These are phyloP conservation scores for Macropodus opercularis DNA, from an alignment of 2,797 vertebrate genomes.

Conservation along the genomic window DNA sequence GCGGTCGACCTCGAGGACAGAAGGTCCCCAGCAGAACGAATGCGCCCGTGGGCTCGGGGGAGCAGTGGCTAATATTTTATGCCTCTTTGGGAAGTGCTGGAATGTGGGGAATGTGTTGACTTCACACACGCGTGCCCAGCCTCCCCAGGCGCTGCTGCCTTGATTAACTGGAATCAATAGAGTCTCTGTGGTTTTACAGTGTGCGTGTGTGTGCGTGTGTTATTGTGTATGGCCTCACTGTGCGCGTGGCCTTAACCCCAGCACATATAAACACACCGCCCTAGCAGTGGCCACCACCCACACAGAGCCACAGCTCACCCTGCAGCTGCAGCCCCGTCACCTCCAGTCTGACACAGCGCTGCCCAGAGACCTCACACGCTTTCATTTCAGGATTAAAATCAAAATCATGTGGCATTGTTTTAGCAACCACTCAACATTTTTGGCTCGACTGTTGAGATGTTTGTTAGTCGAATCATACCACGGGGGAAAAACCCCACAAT, in stretches of 20 bases:
- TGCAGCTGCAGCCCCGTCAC: slow-evolving; percentile 66
- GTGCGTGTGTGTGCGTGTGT: slow-evolving; percentile 39
- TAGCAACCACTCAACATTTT: background rate
- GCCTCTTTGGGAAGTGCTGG: slow-evolving; percentile 85
- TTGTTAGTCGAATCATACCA: background rate
- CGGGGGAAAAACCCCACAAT: background rate
- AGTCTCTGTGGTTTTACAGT: slow-evolving; percentile 72
- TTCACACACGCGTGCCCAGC: slow-evolving; percentile 78
- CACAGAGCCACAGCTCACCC: slow-evolving; percentile 47
- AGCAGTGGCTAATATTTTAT: slow-evolving; percentile 82
- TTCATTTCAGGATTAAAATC: background rate
- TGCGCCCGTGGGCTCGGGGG: slow-evolving; percentile 41
- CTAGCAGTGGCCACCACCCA: slow-evolving; percentile 64
- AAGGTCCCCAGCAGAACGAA: slow-evolving; percentile 44
- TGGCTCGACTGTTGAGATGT: background rate
- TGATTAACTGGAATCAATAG: slow-evolving; percentile 82
- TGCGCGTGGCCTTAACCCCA: slow-evolving; percentile 74
- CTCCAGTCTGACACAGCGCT: slow-evolving; percentile 41
- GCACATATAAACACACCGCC: slow-evolving; percentile 78
- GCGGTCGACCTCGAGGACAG: too few species aligned
- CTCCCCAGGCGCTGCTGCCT: slow-evolving; percentile 68
- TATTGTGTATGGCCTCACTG: slow-evolving; percentile 42
- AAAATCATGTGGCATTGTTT: too few species aligned
- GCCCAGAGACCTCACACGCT: slow-evolving; percentile 8
- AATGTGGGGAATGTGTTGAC: slow-evolving; percentile 90